Conservation (phyloP, 2,113 vertebrate genomes). For the Ophthalmolycus amberensis region DNA sequence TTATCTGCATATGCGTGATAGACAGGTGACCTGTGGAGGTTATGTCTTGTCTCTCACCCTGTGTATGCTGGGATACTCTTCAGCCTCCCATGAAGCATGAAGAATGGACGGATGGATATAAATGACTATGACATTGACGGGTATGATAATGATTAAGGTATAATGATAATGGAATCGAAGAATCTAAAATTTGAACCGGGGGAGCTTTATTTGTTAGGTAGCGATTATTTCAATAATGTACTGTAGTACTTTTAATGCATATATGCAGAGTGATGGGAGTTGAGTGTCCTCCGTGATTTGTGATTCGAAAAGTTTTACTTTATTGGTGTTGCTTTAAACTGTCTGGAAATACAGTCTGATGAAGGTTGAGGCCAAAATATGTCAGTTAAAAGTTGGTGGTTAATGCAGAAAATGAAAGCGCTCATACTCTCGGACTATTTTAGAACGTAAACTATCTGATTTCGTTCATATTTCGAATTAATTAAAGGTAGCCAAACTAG, state of each 20-base stretch:
- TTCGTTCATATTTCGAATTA: background rate
- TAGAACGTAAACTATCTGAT: background rate
- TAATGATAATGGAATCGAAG: background rate
- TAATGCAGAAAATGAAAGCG: background rate
- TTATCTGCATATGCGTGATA: background rate
- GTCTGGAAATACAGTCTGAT: background rate
- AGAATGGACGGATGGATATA: background rate
- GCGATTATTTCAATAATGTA: background rate
- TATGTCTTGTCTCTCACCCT: background rate
- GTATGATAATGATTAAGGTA: background rate
- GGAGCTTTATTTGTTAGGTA: background rate
- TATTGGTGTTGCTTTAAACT: constrained; percentile 10
- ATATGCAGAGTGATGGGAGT: background rate
- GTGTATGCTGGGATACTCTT: background rate
- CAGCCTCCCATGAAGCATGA: background rate
- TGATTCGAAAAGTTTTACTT: background rate
- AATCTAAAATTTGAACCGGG: background rate
- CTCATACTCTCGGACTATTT: background rate
- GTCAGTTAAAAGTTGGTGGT: background rate
- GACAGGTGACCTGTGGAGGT: background rate
- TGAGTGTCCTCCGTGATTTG: background rate
- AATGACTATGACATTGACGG: constrained; percentile 6
- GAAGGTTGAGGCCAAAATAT: background rate
- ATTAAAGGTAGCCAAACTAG: background rate
- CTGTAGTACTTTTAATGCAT: background rate